Conservation (phyloP, 2,888 invertebrate species). For the Blomia tropicalis region DNA sequence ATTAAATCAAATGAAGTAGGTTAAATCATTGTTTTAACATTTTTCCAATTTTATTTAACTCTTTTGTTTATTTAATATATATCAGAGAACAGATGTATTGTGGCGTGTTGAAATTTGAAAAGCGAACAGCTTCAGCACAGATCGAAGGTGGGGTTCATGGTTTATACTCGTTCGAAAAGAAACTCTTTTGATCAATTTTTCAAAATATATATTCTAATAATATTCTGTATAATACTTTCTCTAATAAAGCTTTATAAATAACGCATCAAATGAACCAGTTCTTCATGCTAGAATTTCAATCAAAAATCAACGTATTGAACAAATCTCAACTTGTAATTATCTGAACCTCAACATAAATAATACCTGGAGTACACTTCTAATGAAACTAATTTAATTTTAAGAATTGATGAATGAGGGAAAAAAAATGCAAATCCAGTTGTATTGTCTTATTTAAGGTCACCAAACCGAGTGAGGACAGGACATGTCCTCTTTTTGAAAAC, state of each 20-base stretch:
- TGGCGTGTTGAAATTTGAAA: conserved; percentile 85
- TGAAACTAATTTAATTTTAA: too few species aligned
- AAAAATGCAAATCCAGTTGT: too few species aligned
- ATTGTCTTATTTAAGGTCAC: too few species aligned
- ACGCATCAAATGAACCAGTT: not conserved
- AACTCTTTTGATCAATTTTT: conserved; percentile 13
- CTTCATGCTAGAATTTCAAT: not conserved
- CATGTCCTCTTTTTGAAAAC: too few species aligned
- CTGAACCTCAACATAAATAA: too few species aligned
- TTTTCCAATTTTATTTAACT: not conserved
- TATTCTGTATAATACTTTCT: too few species aligned
- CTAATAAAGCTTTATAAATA: not conserved
- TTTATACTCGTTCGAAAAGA: conserved; percentile 55
- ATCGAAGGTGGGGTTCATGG: conserved; percentile 95
- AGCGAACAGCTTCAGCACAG: conserved; percentile 85
- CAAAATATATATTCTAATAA: not conserved
- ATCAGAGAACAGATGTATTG: conserved; percentile 52
- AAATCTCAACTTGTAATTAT: too few species aligned
- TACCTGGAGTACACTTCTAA: too few species aligned
- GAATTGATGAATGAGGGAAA: too few species aligned
- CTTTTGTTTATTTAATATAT: not conserved
- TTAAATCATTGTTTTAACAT: not conserved
- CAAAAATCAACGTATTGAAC: too few species aligned
- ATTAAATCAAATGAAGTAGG: conserved; percentile 45
- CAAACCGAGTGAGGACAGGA: too few species aligned